Evolutionary conservation across 1,140 invertebrate genomes (phyloP), one percentile per base, ranked within the genome.

Genomic region (Fopius arisanus): DNA sequence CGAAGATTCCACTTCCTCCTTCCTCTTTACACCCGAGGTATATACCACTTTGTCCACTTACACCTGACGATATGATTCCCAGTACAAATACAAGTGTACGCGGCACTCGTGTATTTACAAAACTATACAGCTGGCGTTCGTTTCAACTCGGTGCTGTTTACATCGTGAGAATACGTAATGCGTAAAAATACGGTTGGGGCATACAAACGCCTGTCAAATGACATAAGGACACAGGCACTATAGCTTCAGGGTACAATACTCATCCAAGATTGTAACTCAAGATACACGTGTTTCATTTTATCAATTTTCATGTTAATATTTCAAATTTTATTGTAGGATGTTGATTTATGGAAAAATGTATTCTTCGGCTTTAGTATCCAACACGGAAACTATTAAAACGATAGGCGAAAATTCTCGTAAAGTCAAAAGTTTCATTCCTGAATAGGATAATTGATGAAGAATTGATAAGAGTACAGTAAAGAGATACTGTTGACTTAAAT

Each of bases 111-210:
- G 26, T 26, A 26, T 59, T 59, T 26, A 21, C 23, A 4, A 59
- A 59, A 59, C 16, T 31, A 19, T 28, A 66, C 40, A 43, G 33
- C 23, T 41, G 70, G 67, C 69, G 54, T 62, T 59, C 63, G 54
- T 62, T 59, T 23, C 28, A 48, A 14, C 29, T 29, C 16, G 43
- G 54, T 51, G 19, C 63, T 67, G 67, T 26, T 59, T 74, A 74
- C 75, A 73, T 67, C 37, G 71, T 31, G n/a, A 33, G 75, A 73
- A 76, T 76, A 76, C 75, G 67, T 76, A 76, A 76, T 74, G 75
- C 63, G 51, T 68, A 74, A 76, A 74, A 76, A 74, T 76, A 76
- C 40, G 29, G 43, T 67, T 40, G 41, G 31, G 69, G 75, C 65
- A 71, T 76, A 70, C 71, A 67, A 76, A 74, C 54, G 43, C 68